A percentile compares a stretch with the other conserved stretches of the same genome.
Evolutionary conservation across 2,797 vertebrate species (phyloP).

Genomic region (Hippopotamyrus pictus): DNA sequence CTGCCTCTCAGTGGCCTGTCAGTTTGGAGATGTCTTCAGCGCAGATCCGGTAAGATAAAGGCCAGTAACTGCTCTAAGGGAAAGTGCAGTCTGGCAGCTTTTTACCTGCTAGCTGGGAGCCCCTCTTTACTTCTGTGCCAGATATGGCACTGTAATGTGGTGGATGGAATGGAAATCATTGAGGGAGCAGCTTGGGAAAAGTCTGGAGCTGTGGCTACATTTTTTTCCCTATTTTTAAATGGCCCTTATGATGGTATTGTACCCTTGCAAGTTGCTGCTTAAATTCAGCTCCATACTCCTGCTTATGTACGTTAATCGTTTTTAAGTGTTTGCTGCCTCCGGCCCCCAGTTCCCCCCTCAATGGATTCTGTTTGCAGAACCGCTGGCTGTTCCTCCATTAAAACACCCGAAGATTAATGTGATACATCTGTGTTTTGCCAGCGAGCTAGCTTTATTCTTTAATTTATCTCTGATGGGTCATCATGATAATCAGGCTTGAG

Average conservation of each 20-base stretch:
- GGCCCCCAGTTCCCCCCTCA: background rate
- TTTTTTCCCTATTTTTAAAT: background rate
- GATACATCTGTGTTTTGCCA: constrained; percentile 46
- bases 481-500: constrained; percentile 22
- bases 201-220: background rate
- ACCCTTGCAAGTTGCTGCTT: background rate
- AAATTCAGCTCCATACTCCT: background rate
- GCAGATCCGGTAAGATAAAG: background rate
- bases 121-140: background rate
- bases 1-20: background rate
- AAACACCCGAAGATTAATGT: constrained; percentile 55
- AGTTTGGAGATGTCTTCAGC: background rate
- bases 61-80: background rate
- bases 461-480: constrained; percentile 26
- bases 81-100: background rate
- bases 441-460: constrained; percentile 55
- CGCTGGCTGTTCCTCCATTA: background rate
- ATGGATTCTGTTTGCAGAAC: background rate
- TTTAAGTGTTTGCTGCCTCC: background rate
- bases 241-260: background rate
- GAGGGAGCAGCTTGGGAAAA: background rate
- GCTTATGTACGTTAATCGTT: background rate
- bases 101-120: background rate
- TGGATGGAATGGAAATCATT: background rate
- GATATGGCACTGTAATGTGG: background rate